Base-by-base conservation (phyloP, 2,113 vertebrate genomes). In the Galbula dea region DNA sequence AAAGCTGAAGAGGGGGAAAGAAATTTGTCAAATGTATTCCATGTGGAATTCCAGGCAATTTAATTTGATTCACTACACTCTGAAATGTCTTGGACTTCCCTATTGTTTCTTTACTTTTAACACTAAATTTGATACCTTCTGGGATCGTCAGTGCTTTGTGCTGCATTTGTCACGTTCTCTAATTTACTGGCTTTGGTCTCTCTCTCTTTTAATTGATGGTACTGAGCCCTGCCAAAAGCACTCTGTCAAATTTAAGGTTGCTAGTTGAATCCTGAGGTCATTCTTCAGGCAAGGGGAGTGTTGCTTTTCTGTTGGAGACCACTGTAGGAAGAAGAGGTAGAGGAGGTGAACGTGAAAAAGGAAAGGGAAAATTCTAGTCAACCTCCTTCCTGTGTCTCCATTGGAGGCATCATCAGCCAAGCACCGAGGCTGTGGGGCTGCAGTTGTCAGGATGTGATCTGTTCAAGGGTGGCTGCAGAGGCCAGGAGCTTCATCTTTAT, bases 21-120 rank as follows among this genome's bases (percentile, higher is more conserved):
- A 94, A 95, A 95, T 94, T 95, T 96, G 96, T 97, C 96, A 97
- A 96, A 94, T 86, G 91, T 94, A 96, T 95, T 96, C 96, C 88
- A 39, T 93, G 92, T 93, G 95, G 92, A 95, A 95, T 96, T 96
- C 93, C 93, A 93, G 89, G 94, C 92, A 89, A 87, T 96, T 97
- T 96, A 94, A 96, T 96, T 96, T 96, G 91, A 95, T 95, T 94
- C 91, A 96, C 93, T 96, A 86, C 83, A 88, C 65, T 94, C 85
- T 89, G 88, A 95, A 96, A 96, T 80, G 93, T 92, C 90, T 95
- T 93, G 95, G 93, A 95, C 96, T 96, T 96, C 80, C 90, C 94
- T 86, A 92, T 95, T 96, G 90, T 96, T 95, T 91, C 93, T 92
- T 94, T 92, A 69, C 92, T 92, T n/a, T 96, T 89, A 90, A 55